Evolutionary conservation across 2,797 vertebrate genomes (phyloP).

Genomic region (Rhabdomys pumilio): DNA sequence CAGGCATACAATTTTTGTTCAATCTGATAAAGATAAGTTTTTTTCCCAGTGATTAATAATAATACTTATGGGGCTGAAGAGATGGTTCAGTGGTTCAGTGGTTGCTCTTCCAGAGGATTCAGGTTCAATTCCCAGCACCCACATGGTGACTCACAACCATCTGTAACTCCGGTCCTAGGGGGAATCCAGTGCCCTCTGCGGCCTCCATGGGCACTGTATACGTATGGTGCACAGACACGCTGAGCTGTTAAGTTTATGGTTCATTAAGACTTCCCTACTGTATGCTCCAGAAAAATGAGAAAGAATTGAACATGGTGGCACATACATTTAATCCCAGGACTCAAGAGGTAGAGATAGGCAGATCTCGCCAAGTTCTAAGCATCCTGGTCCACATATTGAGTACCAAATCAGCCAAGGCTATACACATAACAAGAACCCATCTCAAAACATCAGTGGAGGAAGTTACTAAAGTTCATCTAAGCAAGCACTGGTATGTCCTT

Average conservation of each 20-base stretch:
- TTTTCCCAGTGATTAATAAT: constrained; percentile 21
- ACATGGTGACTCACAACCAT: background rate
- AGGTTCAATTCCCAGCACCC: background rate
- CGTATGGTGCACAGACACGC: background rate
- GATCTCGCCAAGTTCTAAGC: background rate
- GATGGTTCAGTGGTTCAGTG: background rate
- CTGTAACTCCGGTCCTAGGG: background rate
- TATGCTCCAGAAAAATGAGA: background rate
- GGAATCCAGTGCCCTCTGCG: background rate
- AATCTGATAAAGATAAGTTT: constrained; percentile 27
- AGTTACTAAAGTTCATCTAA: constrained; percentile 32
- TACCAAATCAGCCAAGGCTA: background rate
- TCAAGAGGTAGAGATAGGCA: background rate
- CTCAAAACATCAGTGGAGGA: background rate
- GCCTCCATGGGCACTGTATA: background rate
- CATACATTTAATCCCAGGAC: background rate
- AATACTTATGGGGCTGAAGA: background rate
- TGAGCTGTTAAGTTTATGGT: background rate
- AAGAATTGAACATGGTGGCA: background rate
- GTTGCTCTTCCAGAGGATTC: background rate
- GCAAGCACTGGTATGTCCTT: background rate
- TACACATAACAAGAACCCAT: background rate
- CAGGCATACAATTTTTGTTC: constrained; percentile 42
- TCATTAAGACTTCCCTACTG: background rate
- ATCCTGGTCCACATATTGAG: background rate